A percentile compares a stretch with the other conserved stretches of the same genome.
phyloP scores from a whole-genome alignment of 2,113 vertebrate species.

The Noturus placidus region DNA sequence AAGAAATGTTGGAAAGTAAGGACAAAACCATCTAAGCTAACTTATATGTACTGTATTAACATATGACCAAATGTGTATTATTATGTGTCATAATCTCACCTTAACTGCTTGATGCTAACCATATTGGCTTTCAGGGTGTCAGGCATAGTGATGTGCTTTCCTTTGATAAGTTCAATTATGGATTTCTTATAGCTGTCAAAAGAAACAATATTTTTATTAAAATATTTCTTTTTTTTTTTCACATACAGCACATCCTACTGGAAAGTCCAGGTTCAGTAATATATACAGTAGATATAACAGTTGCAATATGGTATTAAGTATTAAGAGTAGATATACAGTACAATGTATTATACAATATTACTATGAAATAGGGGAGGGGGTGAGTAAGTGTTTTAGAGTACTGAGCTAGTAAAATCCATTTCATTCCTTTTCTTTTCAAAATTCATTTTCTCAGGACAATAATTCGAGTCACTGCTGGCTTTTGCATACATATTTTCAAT shows the following conservation, averaged over 20 bases:
- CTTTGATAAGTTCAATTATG: constrained; percentile 78
- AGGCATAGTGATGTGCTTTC: constrained; percentile 60
- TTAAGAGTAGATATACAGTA: neutral
- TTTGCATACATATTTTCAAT: neutral
- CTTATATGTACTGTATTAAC: neutral
- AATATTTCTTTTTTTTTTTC: neutral
- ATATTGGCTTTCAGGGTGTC: constrained; percentile 78
- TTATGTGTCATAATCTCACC: constrained; percentile 67
- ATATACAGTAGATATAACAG: neutral
- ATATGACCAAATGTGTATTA: neutral
- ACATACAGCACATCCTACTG: neutral
- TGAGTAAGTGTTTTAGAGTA: neutral
- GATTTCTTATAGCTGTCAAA: constrained; percentile 75
- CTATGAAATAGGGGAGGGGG: neutral
- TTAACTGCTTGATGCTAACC: constrained; percentile 79
- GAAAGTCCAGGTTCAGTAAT: neutral
- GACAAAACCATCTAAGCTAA: neutral
- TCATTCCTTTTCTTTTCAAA: neutral
- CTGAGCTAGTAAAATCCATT: neutral
- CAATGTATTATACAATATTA: neutral
- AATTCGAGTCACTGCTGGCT: neutral
- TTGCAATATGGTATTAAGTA: neutral
- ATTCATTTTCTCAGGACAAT: neutral
- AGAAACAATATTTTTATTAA: neutral
- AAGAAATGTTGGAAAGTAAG: neutral